Base-by-base conservation (phyloP, 2,797 vertebrate species). In the Philypnodon macrostomus region DNA sequence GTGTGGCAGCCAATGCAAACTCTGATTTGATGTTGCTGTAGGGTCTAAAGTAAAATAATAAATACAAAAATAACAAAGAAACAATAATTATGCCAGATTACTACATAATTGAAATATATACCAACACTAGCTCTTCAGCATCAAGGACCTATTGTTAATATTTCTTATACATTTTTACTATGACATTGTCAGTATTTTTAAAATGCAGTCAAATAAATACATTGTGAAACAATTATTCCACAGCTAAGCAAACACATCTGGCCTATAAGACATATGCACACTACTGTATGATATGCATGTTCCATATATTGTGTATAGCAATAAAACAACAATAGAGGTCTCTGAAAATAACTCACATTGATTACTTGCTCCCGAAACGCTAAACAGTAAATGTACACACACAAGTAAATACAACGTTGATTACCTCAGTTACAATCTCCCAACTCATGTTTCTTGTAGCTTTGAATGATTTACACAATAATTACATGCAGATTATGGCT, bases 391-490 rank as follows among this genome's bases (percentile, higher is more conserved):
- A 30, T 5, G 15, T 16, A 30, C 26, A 55, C 21, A 30, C 26
- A 55, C 21, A 41, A 33, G 16, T 16, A 41, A 44, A 30, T 18
- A 44, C 15, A 31, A 8, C 27, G 16, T 15, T 31, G 41, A 44
- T 44, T 44, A 30, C 41, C 27, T 12, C 41, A 7, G 41, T 27
- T 8, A 30, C 41, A 17, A 30, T 30, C 41, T 17, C 12, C 27
- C 23, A 14, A 26, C 26, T 39, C 7, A n/a, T 11, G 58, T 46
- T 17, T 54, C 31, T 15, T 31, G 37, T n/a, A 35, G 35, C 42
- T 46, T n/a, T 18, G 27, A 30, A 44, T 30, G 41, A 44, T 44
- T 44, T 44, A 44, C 14, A 4, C 41, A 27, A 44, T 44, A 44
- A 44, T 44, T 44, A 44, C 15, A 10, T 46, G 13, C 34, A 14